Percentiles rank a stretch among this genome's conserved stretches.
These are phyloP conservation scores for Gryllus bimaculatus DNA, from an alignment of 1,140 invertebrate species.

Conservation along the genomic window DNA sequence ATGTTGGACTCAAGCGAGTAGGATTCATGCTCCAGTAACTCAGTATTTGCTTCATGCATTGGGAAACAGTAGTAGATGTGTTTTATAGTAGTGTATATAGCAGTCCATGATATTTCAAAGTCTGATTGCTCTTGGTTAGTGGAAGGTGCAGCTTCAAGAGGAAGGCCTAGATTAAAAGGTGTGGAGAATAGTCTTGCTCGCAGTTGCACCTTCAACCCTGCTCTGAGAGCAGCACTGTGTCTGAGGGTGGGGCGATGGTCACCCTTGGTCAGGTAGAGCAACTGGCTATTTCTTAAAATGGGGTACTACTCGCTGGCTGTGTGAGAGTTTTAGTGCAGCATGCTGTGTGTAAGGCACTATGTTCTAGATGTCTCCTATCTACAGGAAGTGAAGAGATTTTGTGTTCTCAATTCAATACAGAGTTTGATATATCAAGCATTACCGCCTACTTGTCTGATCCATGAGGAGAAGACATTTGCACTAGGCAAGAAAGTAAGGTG, in stretches of 20 bases:
- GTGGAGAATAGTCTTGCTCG: not conserved
- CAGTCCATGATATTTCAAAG: not conserved
- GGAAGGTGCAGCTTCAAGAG: not conserved
- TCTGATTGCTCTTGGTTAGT: not conserved
- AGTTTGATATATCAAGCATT: not conserved
- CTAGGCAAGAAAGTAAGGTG: not conserved
- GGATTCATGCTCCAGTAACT: not conserved
- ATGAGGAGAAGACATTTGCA: not conserved
- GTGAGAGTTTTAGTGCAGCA: constrained; percentile 1
- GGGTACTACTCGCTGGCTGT: not conserved
- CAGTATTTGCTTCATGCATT: not conserved
- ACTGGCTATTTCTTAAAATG: not conserved
- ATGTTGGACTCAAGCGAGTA: not conserved
- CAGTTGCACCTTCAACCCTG: not conserved
- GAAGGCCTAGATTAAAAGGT: not conserved
- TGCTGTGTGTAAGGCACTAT: not conserved
- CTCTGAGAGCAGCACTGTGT: not conserved
- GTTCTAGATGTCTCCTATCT: not conserved
- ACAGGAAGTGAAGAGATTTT: not conserved
- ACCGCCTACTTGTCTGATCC: not conserved
- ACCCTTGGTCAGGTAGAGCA: not conserved
- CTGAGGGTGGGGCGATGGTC: not conserved
- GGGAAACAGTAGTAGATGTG: not conserved
- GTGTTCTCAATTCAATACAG: not conserved
- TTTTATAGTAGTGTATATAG: constrained; percentile 6